Base-by-base conservation (phyloP, 1,140 invertebrate genomes). In the Diorhabda elongata region DNA sequence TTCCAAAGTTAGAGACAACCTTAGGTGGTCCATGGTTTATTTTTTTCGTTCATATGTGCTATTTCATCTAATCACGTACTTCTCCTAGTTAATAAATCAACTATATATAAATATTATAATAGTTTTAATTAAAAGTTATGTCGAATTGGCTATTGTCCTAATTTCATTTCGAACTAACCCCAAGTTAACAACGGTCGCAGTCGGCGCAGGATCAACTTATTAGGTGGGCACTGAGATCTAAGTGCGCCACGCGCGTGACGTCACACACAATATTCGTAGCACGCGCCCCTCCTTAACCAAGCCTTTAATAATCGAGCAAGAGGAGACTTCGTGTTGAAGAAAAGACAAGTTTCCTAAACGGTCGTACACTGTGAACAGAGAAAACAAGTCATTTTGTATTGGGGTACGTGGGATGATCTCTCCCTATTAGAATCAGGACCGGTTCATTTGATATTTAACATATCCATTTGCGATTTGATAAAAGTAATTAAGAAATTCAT, bases 221-320 rank as follows among this genome's bases (percentile, higher is more conserved):
- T 67, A 67, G 65, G 65, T 60, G 65, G 65, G 65, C 65, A 67
- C 58, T 52, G 44, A 63, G 61, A 44, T 11, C 61, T 60, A 52
- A 58, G 58, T 67, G 65, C 57, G 65, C 58, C 65, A 67, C 65
- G 65, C 65, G 65, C 57, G 65, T 67, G 65, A 67, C 65, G 65
- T 67, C 65, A 67, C 65, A 58, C 64, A 60, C 65, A 67, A 67
- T 67, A 67, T 67, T 67, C 42, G 65, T 67, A 67, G 65, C 65
- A 67, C 65, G 65, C 65, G 65, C 65, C 65, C 65, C 65, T 58
- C 65, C 65, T 67, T 67, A 47, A 47, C 65, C 65, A 67, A 67
- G 65, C 65, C 65, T 67, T 67, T 58, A 67, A 26, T 60, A 52
- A 60, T 26, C n/a, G 42, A 44, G 65, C 65, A 67, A 42, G 26